These are phyloP conservation scores for Drosophila prostipennis DNA, from an alignment of 2,888 invertebrate genomes.

Conservation along the genomic window DNA sequence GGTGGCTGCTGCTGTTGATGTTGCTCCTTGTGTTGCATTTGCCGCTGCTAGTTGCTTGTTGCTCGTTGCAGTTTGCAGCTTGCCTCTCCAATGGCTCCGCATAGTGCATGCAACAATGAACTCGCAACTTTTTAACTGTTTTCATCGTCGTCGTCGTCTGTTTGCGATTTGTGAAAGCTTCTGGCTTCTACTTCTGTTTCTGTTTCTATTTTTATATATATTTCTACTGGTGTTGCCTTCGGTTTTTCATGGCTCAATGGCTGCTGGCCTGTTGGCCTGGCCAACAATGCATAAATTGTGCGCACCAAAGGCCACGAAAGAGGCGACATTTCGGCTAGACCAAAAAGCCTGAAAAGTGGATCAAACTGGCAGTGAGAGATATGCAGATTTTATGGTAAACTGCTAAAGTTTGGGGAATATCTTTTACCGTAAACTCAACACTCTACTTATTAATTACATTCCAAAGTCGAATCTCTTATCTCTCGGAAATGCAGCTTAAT, in stretches of 20 bases:
- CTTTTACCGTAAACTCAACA: neutral
- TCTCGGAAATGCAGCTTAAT: slow-evolving; percentile 20
- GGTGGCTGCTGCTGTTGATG: slow-evolving; percentile 50
- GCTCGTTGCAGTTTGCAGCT: slow-evolving; percentile 6
- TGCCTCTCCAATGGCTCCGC: slow-evolving; percentile 27
- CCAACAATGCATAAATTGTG: slow-evolving; percentile 76
- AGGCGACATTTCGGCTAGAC: slow-evolving; percentile 53
- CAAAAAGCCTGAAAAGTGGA: slow-evolving; percentile 60
- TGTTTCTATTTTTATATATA: slow-evolving; percentile 22
- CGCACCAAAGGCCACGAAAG: slow-evolving; percentile 59
- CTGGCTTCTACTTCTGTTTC: slow-evolving; percentile 48
- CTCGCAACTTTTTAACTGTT: slow-evolving; percentile 79
- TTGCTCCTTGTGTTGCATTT: slow-evolving; percentile 18
- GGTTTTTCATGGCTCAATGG: slow-evolving; percentile 41
- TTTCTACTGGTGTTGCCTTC: slow-evolving; percentile 16
- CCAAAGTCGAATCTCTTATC: slow-evolving; percentile 17
- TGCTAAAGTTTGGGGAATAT: slow-evolving; percentile 12
- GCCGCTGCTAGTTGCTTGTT: slow-evolving; percentile 4
- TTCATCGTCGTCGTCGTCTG: slow-evolving; percentile 39
- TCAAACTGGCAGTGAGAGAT: slow-evolving; percentile 60
- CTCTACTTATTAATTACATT: slow-evolving; percentile 31
- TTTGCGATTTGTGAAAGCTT: slow-evolving; percentile 79
- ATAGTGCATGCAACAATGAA: slow-evolving; percentile 76
- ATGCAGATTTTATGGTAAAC: slow-evolving; percentile 36
- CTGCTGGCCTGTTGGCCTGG: slow-evolving; percentile 42